Base-by-base conservation (phyloP, 2,113 vertebrate species). In the Cairina moschata region DNA sequence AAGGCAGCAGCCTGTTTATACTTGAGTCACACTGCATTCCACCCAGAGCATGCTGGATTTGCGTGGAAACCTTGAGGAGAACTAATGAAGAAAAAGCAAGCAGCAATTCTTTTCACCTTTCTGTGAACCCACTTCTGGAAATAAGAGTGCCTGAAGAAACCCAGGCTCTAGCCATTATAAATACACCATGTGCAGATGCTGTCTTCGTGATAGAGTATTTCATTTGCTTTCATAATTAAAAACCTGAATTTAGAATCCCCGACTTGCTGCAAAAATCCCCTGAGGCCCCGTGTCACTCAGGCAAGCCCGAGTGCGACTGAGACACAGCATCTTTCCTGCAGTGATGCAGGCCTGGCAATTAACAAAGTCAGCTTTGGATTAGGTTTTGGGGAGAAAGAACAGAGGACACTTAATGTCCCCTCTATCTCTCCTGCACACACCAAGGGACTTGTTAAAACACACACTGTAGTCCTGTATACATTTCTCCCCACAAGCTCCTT, bases 141-240 rank as follows among this genome's bases (percentile, higher is more conserved):
- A 20, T 77, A 83, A 87, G 74, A 90, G 25, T 15, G 55, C 31
- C 55, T 94, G 84, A 94, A 69, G 72, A 90, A 94, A 71, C 36
- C 46, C 72, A 85, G 40, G 40, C 31, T 42, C 8, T 2, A 83
- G 68, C 46, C 44, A 69, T 32, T 90, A 80, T 18, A 92, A 95
- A 90, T 12, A 79, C 25, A 50, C 0, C 36, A 50, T 34, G 13
- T 9, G 31, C 71, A 66, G 11, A 84, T 48, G 8, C 62, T n/a
- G 14, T 72, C 93, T 83, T 94, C 50, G 80, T 32, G 48, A 86
- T 22, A 31, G 91, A 90, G 75, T 36, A 83, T 69, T 93, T 94
- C 0, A 69, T 80, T 88, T 90, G 72, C 59, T 93, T 87, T 83
- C 73, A 10, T 58, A 94, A 92, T 76, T 79, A 93, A 96, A 84